These are phyloP conservation scores for Macaca fascicularis DNA, from an alignment of 2,113 vertebrate genomes.

Conservation along the genomic window DNA sequence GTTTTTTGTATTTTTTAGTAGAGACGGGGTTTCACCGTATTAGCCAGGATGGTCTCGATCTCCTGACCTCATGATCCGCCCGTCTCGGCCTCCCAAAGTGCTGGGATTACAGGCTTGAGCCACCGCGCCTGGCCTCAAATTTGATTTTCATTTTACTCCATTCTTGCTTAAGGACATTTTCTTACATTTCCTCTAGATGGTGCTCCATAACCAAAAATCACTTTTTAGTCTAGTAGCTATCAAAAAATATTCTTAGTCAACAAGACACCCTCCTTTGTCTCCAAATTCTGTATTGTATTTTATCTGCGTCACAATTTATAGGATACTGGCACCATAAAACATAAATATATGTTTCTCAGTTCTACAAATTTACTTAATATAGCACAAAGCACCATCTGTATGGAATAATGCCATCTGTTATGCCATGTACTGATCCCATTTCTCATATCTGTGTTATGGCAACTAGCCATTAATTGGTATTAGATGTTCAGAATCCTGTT, in stretches of 20 bases:
- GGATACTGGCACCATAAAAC: background rate
- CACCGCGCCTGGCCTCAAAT: too few species aligned
- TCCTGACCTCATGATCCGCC: too few species aligned
- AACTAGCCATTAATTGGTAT: slow-evolving; percentile 73
- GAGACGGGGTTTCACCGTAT: too few species aligned
- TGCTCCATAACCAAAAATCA: slow-evolving; percentile 62
- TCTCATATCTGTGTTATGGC: slow-evolving; percentile 57
- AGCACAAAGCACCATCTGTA: background rate
- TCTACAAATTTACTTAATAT: background rate
- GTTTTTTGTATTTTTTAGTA: too few species aligned
- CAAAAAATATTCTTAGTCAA: background rate
- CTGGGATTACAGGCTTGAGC: too few species aligned
- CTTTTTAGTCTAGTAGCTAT: background rate
- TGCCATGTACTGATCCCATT: background rate
- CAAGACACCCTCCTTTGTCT: slow-evolving; percentile 65
- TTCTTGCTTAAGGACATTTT: slow-evolving; percentile 6
- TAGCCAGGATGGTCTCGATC: too few species aligned
- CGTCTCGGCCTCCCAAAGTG: too few species aligned
- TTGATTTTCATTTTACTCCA: background rate
- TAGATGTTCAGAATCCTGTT: slow-evolving; percentile 38
- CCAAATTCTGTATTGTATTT: slow-evolving; percentile 17
- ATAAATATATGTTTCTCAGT: background rate
- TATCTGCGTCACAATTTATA: background rate
- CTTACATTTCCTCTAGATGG: slow-evolving; percentile 79
- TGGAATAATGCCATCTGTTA: background rate